These are phyloP conservation scores for Eonycteris spelaea DNA, from an alignment of 2,113 vertebrate species.

Conservation along the genomic window DNA sequence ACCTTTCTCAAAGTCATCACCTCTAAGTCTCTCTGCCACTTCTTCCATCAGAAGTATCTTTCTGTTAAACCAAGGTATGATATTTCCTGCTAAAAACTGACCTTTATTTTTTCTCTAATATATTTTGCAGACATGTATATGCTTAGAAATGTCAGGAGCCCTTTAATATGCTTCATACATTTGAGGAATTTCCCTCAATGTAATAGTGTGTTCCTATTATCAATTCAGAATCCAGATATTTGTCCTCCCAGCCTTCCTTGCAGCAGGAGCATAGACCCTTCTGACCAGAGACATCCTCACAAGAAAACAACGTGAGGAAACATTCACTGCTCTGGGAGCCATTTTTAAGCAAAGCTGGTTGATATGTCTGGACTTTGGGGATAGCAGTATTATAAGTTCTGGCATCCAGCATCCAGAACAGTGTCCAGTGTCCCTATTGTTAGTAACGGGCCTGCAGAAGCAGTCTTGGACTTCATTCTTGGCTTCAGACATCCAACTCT, in stretches of 20 bases:
- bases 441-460: neutral
- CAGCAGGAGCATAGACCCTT: neutral
- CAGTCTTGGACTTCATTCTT: neutral
- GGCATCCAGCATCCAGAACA: neutral
- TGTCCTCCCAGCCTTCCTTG: neutral
- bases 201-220: neutral
- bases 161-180: neutral
- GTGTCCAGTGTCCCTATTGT: fast-evolving
- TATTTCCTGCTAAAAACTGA: neutral
- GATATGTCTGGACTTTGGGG: neutral
- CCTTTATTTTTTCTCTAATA: neutral
- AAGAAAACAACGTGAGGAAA: neutral
- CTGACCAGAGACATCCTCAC: neutral
- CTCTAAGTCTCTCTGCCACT: neutral
- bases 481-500: neutral
- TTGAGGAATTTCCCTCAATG: neutral
- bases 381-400: neutral
- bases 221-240: neutral
- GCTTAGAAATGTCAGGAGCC: neutral
- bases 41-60: neutral
- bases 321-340: neutral
- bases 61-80: neutral
- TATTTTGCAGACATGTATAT: neutral
- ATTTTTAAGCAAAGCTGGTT: neutral
- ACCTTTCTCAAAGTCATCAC: neutral